Evolutionary conservation across 2,113 vertebrate species (phyloP).

Genomic region (Pipa parva): DNA sequence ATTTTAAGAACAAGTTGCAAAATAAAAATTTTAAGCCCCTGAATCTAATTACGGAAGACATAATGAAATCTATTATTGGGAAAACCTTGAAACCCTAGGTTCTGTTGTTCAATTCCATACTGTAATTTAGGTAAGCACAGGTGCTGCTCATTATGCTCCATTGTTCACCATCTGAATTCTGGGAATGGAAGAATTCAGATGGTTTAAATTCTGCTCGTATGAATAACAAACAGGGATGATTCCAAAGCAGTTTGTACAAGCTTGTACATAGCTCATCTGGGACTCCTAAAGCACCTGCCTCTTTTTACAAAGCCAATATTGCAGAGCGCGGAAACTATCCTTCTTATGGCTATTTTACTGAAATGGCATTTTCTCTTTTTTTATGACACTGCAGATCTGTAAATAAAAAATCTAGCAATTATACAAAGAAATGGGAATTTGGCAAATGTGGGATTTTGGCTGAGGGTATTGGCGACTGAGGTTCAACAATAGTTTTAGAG

Average conservation of each 20-base stretch:
- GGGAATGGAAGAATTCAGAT: conserved; percentile 63
- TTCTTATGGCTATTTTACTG: conserved; percentile 55
- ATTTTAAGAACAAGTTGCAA: conserved; percentile 71
- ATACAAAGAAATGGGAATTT: conserved; percentile 35
- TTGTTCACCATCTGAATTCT: conserved; percentile 72
- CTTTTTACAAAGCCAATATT: conserved; percentile 65
- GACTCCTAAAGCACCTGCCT: conserved; percentile 71
- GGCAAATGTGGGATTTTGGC: too few relatives aligned
- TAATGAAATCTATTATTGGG: conserved; percentile 67
- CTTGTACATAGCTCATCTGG: conserved; percentile 65
- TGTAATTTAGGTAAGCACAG: conserved; percentile 75
- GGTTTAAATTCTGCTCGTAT: conserved; percentile 61
- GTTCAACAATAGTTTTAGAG: too few relatives aligned
- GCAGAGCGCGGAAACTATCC: conserved; percentile 44
- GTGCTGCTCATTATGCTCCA: conserved; percentile 75
- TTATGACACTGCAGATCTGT: conserved; percentile 1
- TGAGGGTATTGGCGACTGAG: background rate
- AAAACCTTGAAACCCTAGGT: conserved; percentile 62
- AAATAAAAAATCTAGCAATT: conserved; percentile 43
- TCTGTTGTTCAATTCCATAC: conserved; percentile 56
- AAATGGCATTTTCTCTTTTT: conserved; percentile 46
- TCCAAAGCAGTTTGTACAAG: conserved; percentile 69
- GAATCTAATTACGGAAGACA: conserved; percentile 72
- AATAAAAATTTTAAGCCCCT: conserved; percentile 69
- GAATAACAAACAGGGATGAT: conserved; percentile 73